Evolutionary conservation across 2,113 vertebrate genomes (phyloP).

Genomic region (Eptesicus fuscus): DNA sequence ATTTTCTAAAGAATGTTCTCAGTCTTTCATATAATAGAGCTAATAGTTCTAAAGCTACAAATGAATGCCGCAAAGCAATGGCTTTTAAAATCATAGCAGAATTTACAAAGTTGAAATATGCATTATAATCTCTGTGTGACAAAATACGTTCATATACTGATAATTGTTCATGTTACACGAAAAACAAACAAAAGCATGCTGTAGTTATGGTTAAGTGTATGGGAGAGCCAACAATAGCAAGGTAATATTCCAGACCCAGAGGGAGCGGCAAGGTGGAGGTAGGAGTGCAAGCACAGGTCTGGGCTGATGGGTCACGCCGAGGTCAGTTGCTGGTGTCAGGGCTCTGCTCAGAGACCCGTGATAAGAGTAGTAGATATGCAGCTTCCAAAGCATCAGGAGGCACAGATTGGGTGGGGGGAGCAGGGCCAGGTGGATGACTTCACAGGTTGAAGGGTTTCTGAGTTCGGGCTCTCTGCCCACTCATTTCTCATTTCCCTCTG

Average conservation of each 20-base stretch:
- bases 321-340: too few species aligned
- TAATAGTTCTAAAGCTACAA: constrained; percentile 63
- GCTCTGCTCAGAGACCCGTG: accelerated
- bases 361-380: too few species aligned
- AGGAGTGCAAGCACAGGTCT: background rate
- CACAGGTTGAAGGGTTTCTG: background rate
- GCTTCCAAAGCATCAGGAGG: background rate
- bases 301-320: too few species aligned
- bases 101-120: constrained; percentile 70
- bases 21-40: constrained; percentile 69
- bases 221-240: constrained; percentile 44
- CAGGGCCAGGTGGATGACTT: background rate
- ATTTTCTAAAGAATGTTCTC: constrained; percentile 74
- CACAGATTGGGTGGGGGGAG: too few species aligned
- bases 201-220: background rate
- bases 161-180: constrained; percentile 47
- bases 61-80: constrained; percentile 70
- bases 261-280: background rate
- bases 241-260: constrained; percentile 18
- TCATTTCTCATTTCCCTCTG: background rate
- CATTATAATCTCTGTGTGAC: constrained; percentile 63
- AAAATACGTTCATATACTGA: constrained; percentile 60
- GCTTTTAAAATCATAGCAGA: constrained; percentile 76
- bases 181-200: constrained; percentile 38
- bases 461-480: background rate